These are phyloP conservation scores for Asarcornis scutulata DNA, from an alignment of 2,113 vertebrate species.

Conservation along the genomic window DNA sequence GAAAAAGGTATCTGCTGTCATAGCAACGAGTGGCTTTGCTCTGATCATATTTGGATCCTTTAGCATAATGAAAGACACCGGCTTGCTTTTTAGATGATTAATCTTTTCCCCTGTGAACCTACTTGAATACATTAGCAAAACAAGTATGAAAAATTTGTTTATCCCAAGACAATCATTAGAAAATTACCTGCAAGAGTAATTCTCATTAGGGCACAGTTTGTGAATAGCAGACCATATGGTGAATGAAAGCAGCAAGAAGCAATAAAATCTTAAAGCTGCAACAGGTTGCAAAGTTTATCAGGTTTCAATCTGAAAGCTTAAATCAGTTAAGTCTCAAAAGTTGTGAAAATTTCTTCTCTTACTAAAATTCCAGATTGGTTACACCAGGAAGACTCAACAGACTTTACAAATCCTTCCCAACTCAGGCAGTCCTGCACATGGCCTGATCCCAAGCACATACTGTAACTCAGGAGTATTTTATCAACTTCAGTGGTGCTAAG, in stretches of 20 bases:
- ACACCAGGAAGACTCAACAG: neutral
- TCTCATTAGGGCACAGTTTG: slow-evolving; percentile 77
- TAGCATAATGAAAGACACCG: slow-evolving; percentile 80
- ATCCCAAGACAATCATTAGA: slow-evolving; percentile 89
- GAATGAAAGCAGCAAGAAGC: slow-evolving; percentile 72
- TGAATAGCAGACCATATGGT: slow-evolving; percentile 85
- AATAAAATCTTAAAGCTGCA: slow-evolving; percentile 68
- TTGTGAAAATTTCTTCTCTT: neutral
- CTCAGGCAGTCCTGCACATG: neutral
- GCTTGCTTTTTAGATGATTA: slow-evolving; percentile 87
- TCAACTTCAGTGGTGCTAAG: neutral
- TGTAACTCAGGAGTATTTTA: neutral
- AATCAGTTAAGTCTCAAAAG: slow-evolving; percentile 2
- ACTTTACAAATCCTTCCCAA: neutral
- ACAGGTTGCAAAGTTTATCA: slow-evolving; percentile 66
- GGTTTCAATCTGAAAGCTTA: slow-evolving; percentile 42
- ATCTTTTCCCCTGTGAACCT: slow-evolving; percentile 86
- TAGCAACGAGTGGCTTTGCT: slow-evolving; percentile 79
- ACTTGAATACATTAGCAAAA: slow-evolving; percentile 86
- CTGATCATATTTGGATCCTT: slow-evolving; percentile 79
- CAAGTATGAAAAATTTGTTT: slow-evolving; percentile 86
- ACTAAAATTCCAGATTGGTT: neutral
- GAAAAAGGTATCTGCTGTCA: slow-evolving; percentile 79
- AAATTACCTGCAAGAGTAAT: slow-evolving; percentile 88
- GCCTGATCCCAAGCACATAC: neutral